These are phyloP conservation scores for Oryzias celebensis DNA, from an alignment of 2,113 vertebrate species.

Conservation along the genomic window DNA sequence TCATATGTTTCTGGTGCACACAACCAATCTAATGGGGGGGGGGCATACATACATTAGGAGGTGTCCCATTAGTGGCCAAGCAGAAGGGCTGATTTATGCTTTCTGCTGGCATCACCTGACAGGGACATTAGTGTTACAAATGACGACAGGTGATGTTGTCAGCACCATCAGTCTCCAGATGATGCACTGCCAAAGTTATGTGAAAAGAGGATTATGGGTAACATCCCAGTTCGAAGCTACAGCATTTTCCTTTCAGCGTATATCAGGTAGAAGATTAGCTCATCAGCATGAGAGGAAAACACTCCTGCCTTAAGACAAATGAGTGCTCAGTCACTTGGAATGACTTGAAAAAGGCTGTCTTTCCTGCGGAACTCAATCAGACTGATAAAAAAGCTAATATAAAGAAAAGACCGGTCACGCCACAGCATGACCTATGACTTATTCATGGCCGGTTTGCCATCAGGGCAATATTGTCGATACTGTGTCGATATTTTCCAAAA, in stretches of 20 bases:
- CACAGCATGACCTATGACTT: conserved; percentile 51
- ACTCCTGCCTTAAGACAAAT: conserved; percentile 52
- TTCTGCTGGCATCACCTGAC: conserved; percentile 68
- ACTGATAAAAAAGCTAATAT: conserved; percentile 55
- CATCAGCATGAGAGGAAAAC: conserved; percentile 56
- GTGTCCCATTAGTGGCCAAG: conserved; percentile 62
- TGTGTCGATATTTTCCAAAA: conserved; percentile 4
- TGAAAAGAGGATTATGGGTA: conserved; percentile 53
- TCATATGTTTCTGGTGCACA: conserved; percentile 63
- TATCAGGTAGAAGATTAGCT: conserved; percentile 53
- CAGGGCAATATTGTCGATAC: conserved; percentile 8
- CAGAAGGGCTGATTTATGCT: conserved; percentile 67
- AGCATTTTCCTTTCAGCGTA: conserved; percentile 28
- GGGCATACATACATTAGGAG: conserved; percentile 71
- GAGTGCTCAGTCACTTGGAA: conserved; percentile 59
- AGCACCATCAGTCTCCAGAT: conserved; percentile 66
- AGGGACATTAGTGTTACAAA: conserved; percentile 75
- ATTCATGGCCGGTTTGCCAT: conserved; percentile 61
- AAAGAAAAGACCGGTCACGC: conserved; percentile 51
- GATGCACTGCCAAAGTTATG: conserved; percentile 57
- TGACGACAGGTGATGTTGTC: conserved; percentile 74
- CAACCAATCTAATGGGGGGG: conserved; percentile 47
- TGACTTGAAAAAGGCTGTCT: conserved; percentile 46
- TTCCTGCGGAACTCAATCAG: conserved; percentile 59
- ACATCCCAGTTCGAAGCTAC: conserved; percentile 26